A percentile compares a stretch with the other conserved stretches of the same genome.
Evolutionary conservation across 35 echinoderm and acorn worm species (phyloP).

Genomic region (Apostichopus parvimensis): DNA sequence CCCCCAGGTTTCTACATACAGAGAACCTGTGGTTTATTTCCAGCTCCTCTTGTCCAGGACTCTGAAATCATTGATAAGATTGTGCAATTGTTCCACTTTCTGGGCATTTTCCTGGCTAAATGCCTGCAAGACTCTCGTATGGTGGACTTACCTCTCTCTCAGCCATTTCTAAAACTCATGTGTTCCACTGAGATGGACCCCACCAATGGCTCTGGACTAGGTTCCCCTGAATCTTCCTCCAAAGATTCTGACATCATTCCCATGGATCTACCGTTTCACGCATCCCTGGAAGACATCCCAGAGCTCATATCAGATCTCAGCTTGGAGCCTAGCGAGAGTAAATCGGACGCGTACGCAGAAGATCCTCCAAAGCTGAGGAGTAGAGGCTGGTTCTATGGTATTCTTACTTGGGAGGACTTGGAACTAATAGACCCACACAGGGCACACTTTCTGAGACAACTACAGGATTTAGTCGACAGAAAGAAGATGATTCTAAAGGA

Average conservation of each 20-base stretch:
- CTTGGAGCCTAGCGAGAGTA: conserved; percentile 77
- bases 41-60: conserved; percentile 94
- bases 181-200: conserved; percentile 88
- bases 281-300: conserved; percentile 87
- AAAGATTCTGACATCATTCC: conserved; percentile 90
- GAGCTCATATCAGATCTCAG: conserved; percentile 92
- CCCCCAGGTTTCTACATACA: conserved; percentile 97
- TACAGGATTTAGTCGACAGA: conserved; percentile 86
- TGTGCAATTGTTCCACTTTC: conserved; percentile 87
- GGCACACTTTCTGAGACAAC: conserved; percentile 83
- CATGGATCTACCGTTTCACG: conserved; percentile 75
- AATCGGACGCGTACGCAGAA: conserved; percentile 70
- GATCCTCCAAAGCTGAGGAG: conserved; percentile 87
- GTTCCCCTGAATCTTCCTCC: conserved; percentile 80
- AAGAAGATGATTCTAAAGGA: conserved; percentile 82
- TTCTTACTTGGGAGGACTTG: conserved; percentile 93
- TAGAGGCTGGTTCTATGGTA: conserved; percentile 92
- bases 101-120: conserved; percentile 96
- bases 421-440: conserved; percentile 87
- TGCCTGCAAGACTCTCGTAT: conserved; percentile 94
- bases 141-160: conserved; percentile 93
- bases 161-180: conserved; percentile 99
- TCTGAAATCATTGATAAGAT: conserved; percentile 82
- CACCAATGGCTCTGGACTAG: conserved; percentile 54
- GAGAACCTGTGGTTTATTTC: conserved; percentile 82